These are phyloP conservation scores for Cranoglanis bouderius DNA, from an alignment of 2,113 vertebrate genomes.

Conservation along the genomic window DNA sequence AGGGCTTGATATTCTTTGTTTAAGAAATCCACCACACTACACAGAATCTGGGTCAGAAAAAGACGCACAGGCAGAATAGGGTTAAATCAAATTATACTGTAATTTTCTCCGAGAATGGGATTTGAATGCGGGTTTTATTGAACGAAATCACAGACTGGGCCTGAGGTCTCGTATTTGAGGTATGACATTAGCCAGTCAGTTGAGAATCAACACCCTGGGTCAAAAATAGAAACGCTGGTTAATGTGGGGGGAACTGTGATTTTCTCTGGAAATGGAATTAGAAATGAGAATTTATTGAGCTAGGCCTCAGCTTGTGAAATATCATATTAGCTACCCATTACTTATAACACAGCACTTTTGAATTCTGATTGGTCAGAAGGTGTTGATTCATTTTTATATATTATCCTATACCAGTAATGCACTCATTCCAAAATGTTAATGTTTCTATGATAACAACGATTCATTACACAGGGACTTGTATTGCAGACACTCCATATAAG, in stretches of 20 bases:
- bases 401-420: not conserved
- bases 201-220: slow-evolving; percentile 9
- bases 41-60: not conserved
- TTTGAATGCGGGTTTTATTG: slow-evolving; percentile 1
- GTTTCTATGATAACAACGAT: not conserved
- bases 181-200: not conserved
- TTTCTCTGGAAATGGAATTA: not conserved
- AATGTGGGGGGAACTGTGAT: not conserved
- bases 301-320: not conserved
- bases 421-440: not conserved
- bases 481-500: not conserved
- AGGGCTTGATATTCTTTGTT: not conserved
- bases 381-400: not conserved
- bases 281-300: slow-evolving; percentile 10
- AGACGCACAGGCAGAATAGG: not conserved
- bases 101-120: not conserved
- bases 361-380: not conserved
- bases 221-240: not conserved
- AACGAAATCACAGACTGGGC: not conserved
- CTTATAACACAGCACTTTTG: not conserved
- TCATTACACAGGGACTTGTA: not conserved
- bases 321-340: not conserved
- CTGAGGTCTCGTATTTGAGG: not conserved
- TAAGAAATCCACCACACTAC: not conserved
- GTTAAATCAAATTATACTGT: slow-evolving; percentile 12